phyloP scores from a whole-genome alignment of 2,797 vertebrate genomes.

The Mionectes olivaceus region DNA sequence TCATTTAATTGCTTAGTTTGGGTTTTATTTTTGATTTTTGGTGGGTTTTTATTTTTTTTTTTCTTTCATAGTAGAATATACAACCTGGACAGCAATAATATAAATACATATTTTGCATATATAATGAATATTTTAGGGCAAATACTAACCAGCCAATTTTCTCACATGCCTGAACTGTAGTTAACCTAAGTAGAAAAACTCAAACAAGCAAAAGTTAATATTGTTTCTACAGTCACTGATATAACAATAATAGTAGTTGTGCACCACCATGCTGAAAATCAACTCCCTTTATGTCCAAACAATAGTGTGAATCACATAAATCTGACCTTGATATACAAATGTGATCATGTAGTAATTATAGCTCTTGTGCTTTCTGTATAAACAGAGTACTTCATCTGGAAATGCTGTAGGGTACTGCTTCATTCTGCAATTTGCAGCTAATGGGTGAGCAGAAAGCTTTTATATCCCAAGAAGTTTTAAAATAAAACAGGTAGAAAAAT shows the following conservation, averaged over 20 bases:
- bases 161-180: not conserved
- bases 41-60: not conserved
- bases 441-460: slow-evolving; percentile 30
- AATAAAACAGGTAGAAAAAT: slow-evolving; percentile 20
- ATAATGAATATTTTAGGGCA: not conserved
- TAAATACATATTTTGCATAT: not conserved
- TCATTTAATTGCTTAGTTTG: not conserved
- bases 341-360: slow-evolving; percentile 68
- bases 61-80: not conserved
- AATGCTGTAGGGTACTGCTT: slow-evolving; percentile 38
- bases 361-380: slow-evolving; percentile 57
- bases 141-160: not conserved
- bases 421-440: slow-evolving; percentile 31
- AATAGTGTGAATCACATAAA: slow-evolving; percentile 66
- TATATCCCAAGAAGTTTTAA: not conserved
- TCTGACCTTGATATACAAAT: slow-evolving; percentile 72
- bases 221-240: slow-evolving; percentile 63
- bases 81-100: not conserved
- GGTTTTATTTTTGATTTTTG: not conserved
- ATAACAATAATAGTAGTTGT: slow-evolving; percentile 57
- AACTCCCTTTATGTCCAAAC: slow-evolving; percentile 70
- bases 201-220: slow-evolving; percentile 54
- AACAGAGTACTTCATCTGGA: slow-evolving; percentile 60
- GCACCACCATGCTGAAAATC: slow-evolving; percentile 52
- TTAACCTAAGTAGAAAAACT: slow-evolving; percentile 17